Percentiles rank a stretch among this genome's conserved stretches.
phyloP scores from a whole-genome alignment of 2,888 invertebrate species.

The Eugnorisma glareosa region DNA sequence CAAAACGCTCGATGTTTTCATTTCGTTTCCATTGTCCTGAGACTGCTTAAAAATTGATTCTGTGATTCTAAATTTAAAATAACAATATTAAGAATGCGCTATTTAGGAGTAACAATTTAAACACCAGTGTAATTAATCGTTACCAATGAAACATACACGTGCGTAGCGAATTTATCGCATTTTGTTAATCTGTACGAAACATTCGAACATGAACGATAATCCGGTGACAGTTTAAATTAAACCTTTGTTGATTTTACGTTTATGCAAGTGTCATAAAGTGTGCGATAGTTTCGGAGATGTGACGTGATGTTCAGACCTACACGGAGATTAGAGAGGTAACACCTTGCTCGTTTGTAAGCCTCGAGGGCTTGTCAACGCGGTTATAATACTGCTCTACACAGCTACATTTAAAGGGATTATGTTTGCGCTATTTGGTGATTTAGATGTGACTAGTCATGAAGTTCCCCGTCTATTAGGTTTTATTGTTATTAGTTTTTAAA shows the following conservation, averaged over 20 bases:
- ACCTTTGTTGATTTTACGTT: constrained; percentile 82
- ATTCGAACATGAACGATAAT: constrained; percentile 77
- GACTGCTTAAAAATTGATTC: not conserved
- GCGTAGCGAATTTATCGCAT: constrained; percentile 64
- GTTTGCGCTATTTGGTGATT: constrained; percentile 69
- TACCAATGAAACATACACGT: constrained; percentile 49
- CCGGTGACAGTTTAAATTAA: constrained; percentile 84
- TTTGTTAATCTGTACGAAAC: constrained; percentile 68
- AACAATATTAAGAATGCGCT: not conserved
- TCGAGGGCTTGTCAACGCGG: constrained; percentile 86
- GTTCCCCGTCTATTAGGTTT: not conserved
- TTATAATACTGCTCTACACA: constrained; percentile 78
- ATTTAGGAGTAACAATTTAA: constrained; percentile 1
- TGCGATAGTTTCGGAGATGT: constrained; percentile 73
- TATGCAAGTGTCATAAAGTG: constrained; percentile 77
- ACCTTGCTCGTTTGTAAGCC: constrained; percentile 84
- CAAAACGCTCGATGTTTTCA: not conserved
- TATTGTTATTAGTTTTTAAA: constrained; percentile 1
- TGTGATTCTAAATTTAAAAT: not conserved
- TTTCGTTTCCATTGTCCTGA: not conserved
- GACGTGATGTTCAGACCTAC: constrained; percentile 81
- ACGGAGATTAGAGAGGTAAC: constrained; percentile 81
- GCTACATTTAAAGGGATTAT: constrained; percentile 85
- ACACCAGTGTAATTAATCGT: constrained; percentile 16
- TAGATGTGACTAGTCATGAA: constrained; percentile 46